Evolutionary conservation across 1,140 invertebrate genomes (phyloP), one percentile per base, ranked within the genome.

Genomic region (Formica selysi): DNA sequence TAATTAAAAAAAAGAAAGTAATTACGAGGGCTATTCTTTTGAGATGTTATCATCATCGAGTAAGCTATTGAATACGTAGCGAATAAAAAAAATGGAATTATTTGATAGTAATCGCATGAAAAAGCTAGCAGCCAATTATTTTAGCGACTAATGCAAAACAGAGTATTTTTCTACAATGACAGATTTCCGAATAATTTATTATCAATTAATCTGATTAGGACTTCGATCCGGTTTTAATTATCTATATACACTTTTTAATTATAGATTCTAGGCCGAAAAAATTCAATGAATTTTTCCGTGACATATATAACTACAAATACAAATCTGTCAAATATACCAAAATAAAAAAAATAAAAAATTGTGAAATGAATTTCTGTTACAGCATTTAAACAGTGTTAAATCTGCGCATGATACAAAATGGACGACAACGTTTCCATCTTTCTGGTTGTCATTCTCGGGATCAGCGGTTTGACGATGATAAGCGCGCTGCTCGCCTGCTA

Each of bases 381-480:
- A 89, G 88, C 11, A 13, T 48, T 85, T 41, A 6, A 6, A 44
- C 36, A 19, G 19, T 7, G 29, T 22, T 22, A 41, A 41, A 85
- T n/a, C 51, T 13, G 16, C 16, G 13, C 4, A 67, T 41, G 41
- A 92, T 51, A 51, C 16, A 51, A 51, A 51, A 51, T 93, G 92
- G 89, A 86, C 48, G 92, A 92, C 51, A 90, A 91, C 67, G 64
- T 92, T 62, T 92, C 93, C 3, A 91, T 93, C 22, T 90, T 92
- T 8, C 65, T 93, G 13, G 91, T 93, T n/a, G 81, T 93, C 73
- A 84, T 93, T 51, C 89, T 93, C 51, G 91, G 89, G 54, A 87
- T 93, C 36, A 87, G 89, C n/a, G 92, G 93, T 57, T 67, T 92
- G 19, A 90, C 76, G 64, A 89, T 93, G 88, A 90, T 93, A 86